Conservation (phyloP, 2,888 invertebrate species). For the Epinotia demarniana region DNA sequence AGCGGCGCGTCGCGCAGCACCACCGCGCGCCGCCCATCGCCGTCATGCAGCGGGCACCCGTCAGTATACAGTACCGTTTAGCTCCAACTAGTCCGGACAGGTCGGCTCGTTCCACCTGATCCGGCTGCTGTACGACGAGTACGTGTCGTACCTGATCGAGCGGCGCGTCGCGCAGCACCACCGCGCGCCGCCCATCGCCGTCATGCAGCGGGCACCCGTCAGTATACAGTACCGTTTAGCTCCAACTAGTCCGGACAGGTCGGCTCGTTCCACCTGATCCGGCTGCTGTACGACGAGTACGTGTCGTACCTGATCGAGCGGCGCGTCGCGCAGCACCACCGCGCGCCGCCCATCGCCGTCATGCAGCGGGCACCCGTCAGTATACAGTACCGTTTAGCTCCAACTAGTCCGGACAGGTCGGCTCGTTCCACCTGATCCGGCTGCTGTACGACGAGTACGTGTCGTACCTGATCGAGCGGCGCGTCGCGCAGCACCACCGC, state of each 20-base stretch:
- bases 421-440: conserved; percentile 96
- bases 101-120: conserved; percentile 94
- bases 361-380: conserved; percentile 82
- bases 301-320: conserved; percentile 99
- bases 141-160: conserved; percentile 99
- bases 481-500: conserved; percentile 95
- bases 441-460: conserved; percentile 99
- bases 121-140: conserved; percentile 98
- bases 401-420: too few species aligned
- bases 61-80: conserved; percentile 86
- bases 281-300: conserved; percentile 99
- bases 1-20: conserved; percentile 97
- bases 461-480: conserved; percentile 98
- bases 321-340: conserved; percentile 95
- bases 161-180: conserved; percentile 97
- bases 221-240: too few species aligned
- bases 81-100: too few species aligned
- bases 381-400: conserved; percentile 86
- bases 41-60: conserved; percentile 87
- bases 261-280: conserved; percentile 95
- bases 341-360: conserved; percentile 97
- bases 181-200: conserved; percentile 96
- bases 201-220: conserved; percentile 85
- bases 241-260: too few species aligned
- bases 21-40: conserved; percentile 97